Evolutionary conservation across 2,888 invertebrate genomes (phyloP).

Genomic region (Ophion ellenae): DNA sequence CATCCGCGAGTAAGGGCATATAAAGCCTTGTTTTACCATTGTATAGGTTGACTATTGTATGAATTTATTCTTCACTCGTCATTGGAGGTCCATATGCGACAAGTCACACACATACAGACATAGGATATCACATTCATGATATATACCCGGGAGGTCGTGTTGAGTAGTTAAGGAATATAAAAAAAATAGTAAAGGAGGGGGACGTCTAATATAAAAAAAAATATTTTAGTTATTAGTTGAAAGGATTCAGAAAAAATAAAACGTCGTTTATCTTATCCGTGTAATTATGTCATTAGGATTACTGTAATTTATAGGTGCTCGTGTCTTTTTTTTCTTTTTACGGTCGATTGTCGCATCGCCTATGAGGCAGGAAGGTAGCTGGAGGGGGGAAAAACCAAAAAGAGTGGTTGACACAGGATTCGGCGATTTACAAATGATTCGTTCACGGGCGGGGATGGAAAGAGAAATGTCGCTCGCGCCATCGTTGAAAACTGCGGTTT

Average conservation of each 20-base stretch:
- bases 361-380: neutral
- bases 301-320: constrained; percentile 73
- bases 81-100: constrained; percentile 65
- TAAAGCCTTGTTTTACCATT: constrained; percentile 51
- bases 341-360: neutral
- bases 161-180: constrained; percentile 20
- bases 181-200: neutral
- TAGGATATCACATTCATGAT: constrained; percentile 64
- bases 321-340: constrained; percentile 44
- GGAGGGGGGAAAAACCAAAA: too few relatives aligned
- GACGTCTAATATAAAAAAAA: neutral
- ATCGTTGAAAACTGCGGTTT: constrained; percentile 7
- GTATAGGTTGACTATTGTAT: constrained; percentile 60
- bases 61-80: constrained; percentile 71
- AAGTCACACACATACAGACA: constrained; percentile 38
- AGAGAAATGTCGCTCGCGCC: constrained; percentile 10
- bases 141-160: constrained; percentile 24
- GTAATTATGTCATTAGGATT: constrained; percentile 68
- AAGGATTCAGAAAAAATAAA: constrained; percentile 70
- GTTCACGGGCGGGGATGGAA: neutral
- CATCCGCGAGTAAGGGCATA: constrained; percentile 76
- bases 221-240: constrained; percentile 73
- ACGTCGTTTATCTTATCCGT: constrained; percentile 66
- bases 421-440: too few relatives aligned
- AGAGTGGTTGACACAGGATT: too few relatives aligned